These are phyloP conservation scores for Chrysolina americana DNA, from an alignment of 2,888 invertebrate species.

Conservation along the genomic window DNA sequence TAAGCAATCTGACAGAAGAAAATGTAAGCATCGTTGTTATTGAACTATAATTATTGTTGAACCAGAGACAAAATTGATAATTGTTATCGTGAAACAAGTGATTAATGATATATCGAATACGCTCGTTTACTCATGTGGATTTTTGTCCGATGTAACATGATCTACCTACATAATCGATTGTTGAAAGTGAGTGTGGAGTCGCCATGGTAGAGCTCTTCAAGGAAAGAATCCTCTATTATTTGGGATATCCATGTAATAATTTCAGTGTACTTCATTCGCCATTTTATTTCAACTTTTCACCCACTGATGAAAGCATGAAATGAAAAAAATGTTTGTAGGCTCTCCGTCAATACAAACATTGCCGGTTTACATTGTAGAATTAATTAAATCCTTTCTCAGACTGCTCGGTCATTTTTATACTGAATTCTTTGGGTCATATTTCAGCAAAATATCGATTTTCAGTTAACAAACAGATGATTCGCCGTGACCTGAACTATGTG, in stretches of 20 bases:
- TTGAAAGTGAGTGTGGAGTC: background rate
- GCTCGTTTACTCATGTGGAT: background rate
- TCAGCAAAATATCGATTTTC: background rate
- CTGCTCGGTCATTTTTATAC: background rate
- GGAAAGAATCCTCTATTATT: no score
- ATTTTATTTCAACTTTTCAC: background rate
- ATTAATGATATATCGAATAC: background rate
- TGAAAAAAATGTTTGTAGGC: background rate
- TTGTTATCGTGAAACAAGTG: background rate
- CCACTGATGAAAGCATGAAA: background rate
- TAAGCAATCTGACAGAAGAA: no score
- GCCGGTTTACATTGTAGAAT: background rate
- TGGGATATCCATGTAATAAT: no score
- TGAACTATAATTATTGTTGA: background rate
- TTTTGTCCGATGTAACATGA: background rate
- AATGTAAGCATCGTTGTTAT: background rate
- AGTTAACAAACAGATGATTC: background rate
- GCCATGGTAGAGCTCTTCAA: no score
- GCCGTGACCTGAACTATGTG: background rate
- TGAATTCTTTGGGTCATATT: background rate
- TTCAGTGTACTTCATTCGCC: no score
- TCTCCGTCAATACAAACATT: background rate
- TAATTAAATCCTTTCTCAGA: slow-evolving; percentile 9
- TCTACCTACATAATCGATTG: background rate
- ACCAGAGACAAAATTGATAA: background rate